phyloP scores from a whole-genome alignment of 2,797 vertebrate species.

The Megalops cyprinoides region DNA sequence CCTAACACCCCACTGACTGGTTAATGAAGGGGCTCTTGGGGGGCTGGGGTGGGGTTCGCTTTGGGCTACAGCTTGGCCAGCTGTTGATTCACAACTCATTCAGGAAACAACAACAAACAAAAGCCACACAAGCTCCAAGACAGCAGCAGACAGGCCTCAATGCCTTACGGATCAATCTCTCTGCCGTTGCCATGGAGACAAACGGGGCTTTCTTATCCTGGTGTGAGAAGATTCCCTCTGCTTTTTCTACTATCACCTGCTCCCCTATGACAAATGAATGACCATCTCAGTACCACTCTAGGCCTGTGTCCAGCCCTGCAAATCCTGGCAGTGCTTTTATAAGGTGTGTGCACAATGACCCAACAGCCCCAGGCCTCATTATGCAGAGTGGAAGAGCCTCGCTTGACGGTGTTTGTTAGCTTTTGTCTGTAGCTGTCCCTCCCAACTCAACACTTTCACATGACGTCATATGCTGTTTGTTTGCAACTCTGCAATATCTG shows the following conservation, averaged over 20 bases:
- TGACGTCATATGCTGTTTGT: too few species aligned
- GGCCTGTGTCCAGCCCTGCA: constrained; percentile 54
- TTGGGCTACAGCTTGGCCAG: constrained; percentile 62
- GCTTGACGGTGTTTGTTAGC: too few species aligned
- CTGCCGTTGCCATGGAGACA: constrained; percentile 69
- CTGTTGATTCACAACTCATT: constrained; percentile 75
- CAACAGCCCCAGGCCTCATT: not conserved
- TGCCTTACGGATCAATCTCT: constrained; percentile 61
- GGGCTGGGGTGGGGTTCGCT: constrained; percentile 42
- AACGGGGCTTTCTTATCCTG: constrained; percentile 56
- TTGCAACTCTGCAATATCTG: too few species aligned
- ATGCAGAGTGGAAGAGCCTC: too few species aligned
- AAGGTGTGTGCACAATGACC: not conserved
- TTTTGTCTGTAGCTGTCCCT: too few species aligned
- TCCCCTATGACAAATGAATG: constrained; percentile 54
- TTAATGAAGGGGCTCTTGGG: constrained; percentile 74
- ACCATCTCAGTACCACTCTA: constrained; percentile 54
- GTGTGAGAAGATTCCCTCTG: constrained; percentile 39
- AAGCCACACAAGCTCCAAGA: constrained; percentile 61
- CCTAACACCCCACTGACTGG: constrained; percentile 70
- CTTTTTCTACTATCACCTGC: constrained; percentile 58
- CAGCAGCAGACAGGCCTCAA: constrained; percentile 39
- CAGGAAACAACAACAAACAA: constrained; percentile 69
- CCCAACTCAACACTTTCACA: too few species aligned
- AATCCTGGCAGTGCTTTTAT: constrained; percentile 55